These are phyloP conservation scores for Sigmodon hispidus DNA, from an alignment of 2,113 vertebrate genomes.

Conservation along the genomic window DNA sequence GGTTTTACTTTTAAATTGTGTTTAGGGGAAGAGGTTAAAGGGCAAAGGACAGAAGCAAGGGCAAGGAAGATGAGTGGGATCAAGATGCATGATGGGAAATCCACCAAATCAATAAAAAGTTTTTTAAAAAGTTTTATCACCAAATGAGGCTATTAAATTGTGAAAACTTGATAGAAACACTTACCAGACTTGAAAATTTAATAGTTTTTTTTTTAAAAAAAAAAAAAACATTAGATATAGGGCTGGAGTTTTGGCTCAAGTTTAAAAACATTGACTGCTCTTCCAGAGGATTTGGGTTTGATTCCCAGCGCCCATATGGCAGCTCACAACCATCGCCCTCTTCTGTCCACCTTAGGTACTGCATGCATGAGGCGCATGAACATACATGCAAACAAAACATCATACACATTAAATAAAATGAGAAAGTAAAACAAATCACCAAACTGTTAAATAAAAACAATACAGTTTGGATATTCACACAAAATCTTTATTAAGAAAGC, in stretches of 20 bases:
- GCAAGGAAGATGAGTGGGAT: too few species aligned
- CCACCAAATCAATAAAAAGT: too few species aligned
- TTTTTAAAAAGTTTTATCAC: too few species aligned
- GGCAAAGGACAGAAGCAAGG: too few species aligned
- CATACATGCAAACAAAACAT: background rate
- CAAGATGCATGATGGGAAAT: too few species aligned
- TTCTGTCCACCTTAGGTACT: background rate
- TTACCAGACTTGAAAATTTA: too few species aligned
- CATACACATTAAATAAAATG: background rate
- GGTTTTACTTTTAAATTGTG: too few species aligned
- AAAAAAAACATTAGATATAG: too few species aligned
- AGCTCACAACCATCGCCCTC: background rate
- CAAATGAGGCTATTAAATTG: too few species aligned
- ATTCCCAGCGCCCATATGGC: background rate
- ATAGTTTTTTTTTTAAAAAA: too few species aligned
- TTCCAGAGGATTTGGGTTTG: background rate
- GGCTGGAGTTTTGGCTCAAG: background rate
- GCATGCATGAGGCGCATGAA: background rate
- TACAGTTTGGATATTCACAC: background rate
- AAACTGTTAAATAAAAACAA: background rate
- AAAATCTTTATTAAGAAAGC: background rate
- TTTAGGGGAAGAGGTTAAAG: too few species aligned
- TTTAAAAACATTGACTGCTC: background rate
- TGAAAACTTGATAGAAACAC: too few species aligned
- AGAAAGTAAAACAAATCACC: background rate